phyloP scores from a whole-genome alignment of 2,113 vertebrate genomes.

The Cavia porcellus region DNA sequence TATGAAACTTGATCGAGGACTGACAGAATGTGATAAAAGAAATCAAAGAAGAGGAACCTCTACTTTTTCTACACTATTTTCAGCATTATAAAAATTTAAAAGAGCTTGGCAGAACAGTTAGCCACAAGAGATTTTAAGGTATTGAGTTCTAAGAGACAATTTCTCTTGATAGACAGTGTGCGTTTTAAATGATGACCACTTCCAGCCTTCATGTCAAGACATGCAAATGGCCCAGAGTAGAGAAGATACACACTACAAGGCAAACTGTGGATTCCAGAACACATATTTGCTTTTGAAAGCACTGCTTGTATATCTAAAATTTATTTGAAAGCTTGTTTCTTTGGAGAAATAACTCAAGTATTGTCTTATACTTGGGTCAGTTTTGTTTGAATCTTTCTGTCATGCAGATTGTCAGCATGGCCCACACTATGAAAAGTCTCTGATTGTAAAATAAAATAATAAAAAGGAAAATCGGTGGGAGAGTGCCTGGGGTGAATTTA shows the following conservation, averaged over 20 bases:
- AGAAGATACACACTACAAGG: neutral
- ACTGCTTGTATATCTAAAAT: conserved; percentile 54
- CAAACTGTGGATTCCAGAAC: neutral
- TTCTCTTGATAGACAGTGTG: conserved; percentile 70
- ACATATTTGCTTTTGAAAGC: neutral
- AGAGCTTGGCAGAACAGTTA: conserved; percentile 64
- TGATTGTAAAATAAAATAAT: conserved; percentile 84
- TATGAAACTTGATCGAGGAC: conserved; percentile 71
- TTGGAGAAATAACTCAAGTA: conserved; percentile 5
- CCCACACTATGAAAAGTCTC: conserved; percentile 76
- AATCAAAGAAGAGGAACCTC: conserved; percentile 71
- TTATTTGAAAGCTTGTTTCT: conserved; percentile 33
- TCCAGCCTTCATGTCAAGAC: conserved; percentile 42
- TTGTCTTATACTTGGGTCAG: conserved; percentile 52
- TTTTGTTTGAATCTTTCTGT: conserved; percentile 80
- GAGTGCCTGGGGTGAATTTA: conserved; percentile 78
- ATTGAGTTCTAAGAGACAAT: conserved; percentile 73
- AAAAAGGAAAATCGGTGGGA: conserved; percentile 77
- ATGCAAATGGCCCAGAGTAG: conserved; percentile 45
- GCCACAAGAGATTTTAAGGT: conserved; percentile 73
- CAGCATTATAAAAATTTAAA: conserved; percentile 79
- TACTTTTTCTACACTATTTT: conserved; percentile 73
- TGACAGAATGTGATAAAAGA: conserved; percentile 77
- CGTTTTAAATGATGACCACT: conserved; percentile 69
- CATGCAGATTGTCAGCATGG: conserved; percentile 76